A percentile compares a stretch with the other conserved stretches of the same genome.
These are phyloP conservation scores for Enteromius unitaeniatus DNA, from an alignment of 2,797 vertebrate genomes.

Conservation along the genomic window DNA sequence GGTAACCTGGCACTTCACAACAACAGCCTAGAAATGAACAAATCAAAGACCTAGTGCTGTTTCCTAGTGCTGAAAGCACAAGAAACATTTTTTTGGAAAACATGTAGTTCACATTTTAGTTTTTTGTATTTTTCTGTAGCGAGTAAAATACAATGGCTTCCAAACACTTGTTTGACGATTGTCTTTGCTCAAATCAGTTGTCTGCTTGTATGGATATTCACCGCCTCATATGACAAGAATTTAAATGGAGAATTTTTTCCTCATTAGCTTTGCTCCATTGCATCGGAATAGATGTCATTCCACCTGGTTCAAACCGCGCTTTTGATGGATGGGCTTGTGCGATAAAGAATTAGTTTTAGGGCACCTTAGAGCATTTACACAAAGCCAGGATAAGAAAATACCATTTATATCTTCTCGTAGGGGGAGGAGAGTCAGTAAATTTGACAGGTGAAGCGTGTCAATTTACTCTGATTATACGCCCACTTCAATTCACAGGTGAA, in stretches of 20 bases:
- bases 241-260: slow-evolving; percentile 27
- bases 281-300: slow-evolving; percentile 39
- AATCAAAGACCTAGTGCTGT: not conserved
- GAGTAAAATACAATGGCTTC: not conserved
- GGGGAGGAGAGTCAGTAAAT: slow-evolving; percentile 22
- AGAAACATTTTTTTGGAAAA: not conserved
- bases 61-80: not conserved
- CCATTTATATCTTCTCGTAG: slow-evolving; percentile 17
- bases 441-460: slow-evolving; percentile 39
- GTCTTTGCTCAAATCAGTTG: slow-evolving; percentile 16
- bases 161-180: slow-evolving; percentile 1
- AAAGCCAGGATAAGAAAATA: slow-evolving; percentile 35
- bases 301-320: slow-evolving; percentile 12
- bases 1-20: slow-evolving; percentile 17
- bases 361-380: slow-evolving; percentile 40
- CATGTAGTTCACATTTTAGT: not conserved
- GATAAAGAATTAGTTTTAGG: slow-evolving; percentile 45
- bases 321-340: slow-evolving; percentile 44
- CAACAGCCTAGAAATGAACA: not conserved
- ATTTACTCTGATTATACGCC: slow-evolving; percentile 28
- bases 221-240: slow-evolving; percentile 16
- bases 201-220: slow-evolving; percentile 26
- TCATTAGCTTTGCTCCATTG: slow-evolving; percentile 51
- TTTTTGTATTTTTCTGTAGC: not conserved
- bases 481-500: slow-evolving; percentile 34